Evolutionary conservation across 2,888 invertebrate genomes (phyloP), one percentile per base, ranked within the genome.

Genomic region (Lasioglossum pauxillum): DNA sequence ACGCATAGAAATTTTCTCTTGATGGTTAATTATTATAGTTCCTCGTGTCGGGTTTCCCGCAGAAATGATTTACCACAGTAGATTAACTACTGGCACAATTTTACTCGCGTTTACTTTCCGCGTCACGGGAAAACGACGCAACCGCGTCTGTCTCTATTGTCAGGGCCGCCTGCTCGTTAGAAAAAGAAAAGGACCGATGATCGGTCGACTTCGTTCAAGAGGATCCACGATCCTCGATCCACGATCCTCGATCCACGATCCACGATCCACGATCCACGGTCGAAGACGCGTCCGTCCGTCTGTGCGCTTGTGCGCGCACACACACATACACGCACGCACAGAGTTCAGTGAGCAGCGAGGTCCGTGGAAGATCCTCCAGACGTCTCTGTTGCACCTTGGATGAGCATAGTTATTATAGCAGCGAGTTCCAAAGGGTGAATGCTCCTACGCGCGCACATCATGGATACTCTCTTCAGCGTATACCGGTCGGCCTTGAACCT

Each of bases 401-500:
- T 16, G 71, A 74, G 71, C 85, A 81, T 82, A 89, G 80, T 71
- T 72, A 77, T 78, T 81, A 72, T 75, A 67, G 83, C 80, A 83
- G 78, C 77, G 82, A 86, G 85, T 84, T 88, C 85, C 78, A 83
- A 90, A 90, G 91, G 90, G 91, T 90, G 89, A 91, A 87, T 89
- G 91, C 88, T 88, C 91, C 91, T 89, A 91, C 91, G 90, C 90
- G 83, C 76, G 84, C 81, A 84, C 84, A 79, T 84, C 86, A 78
- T 77, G 84, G 84, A 84, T 86, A 89, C 87, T 90, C 87, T 90
- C 90, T 91, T 89, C 90, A 82, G 83, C 89, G 89, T 89, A 88
- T 88, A 89, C 79, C 90, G 92, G 89, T 91, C 92, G 93, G 91
- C 93, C 93, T 93, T 93, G 93, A 93, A 93, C 93, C 92, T 87